Base-by-base conservation (phyloP, 2,888 invertebrate species). In the Pseudeuparius sepicola region DNA sequence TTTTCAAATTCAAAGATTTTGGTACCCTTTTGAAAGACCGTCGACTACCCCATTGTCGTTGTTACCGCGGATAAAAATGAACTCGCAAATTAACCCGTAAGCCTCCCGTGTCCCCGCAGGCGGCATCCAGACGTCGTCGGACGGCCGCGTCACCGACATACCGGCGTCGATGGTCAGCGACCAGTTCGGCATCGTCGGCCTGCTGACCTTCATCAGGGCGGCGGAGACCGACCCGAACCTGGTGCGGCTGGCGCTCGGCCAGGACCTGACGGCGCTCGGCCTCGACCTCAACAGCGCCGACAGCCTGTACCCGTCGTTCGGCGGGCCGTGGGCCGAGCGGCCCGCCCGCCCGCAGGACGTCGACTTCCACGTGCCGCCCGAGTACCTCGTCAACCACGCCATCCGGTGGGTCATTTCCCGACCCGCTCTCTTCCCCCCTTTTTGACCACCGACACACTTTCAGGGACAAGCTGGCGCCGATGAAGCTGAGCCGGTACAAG, bases 331-430 rank as follows among this genome's bases (percentile, higher is more conserved):
- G 92, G 88, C 93, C 57, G 97, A 97, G 63, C 81, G 85, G 60
- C 92, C 97, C 34, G 93, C 94, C 72, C 78, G 97, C 68, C 92
- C 96, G 54, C 96, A 97, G 69, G 98, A 98, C 66, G 89, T 97
- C 65, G 94, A 96, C 70, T 96, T 85, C 68, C 89, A 90, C 62
- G 94, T 96, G 65, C 96, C 96, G 59, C 86, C 89, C 46, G 98
- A 99, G 71, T 98, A 99, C 73, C 77, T 97, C 66, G 94, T 97
- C 61, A 97, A 97, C 65, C 81, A 87, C 53, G 80, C 86, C 59
- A 96, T 98, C 67, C 71, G 81, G 71, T 75, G 57, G 47, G 34
- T 20, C 3, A 13, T 4, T 24, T 31, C 10, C 5, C 15, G 6
- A 9, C 4, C 5, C 6, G 29, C 4, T n/a, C 5, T 13, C 7